Base-by-base conservation (phyloP, 2,888 invertebrate species). In the Ptycholaimellus sp. region DNA sequence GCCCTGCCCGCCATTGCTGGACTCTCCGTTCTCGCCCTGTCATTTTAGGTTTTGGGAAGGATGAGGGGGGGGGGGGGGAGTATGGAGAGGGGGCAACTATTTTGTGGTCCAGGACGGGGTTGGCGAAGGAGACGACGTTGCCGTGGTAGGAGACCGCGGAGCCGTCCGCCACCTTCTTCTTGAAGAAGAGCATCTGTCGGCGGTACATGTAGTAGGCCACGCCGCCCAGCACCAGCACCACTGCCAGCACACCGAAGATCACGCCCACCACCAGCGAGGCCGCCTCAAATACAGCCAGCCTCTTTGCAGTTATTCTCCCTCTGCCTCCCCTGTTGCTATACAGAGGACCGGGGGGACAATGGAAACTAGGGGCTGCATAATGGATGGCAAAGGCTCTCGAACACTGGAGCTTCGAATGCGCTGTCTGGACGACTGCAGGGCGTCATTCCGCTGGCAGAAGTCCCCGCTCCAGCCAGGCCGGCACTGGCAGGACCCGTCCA, bases 401-500 rank as follows among this genome's bases (percentile, higher is more conserved):
- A n/a, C n/a, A n/a, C n/a, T n/a, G n/a, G n/a, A n/a, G n/a, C n/a
- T n/a, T n/a, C n/a, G n/a, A n/a, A n/a, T n/a, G n/a, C n/a, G n/a
- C n/a, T n/a, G n/a, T n/a, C n/a, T n/a, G n/a, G n/a, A n/a, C n/a
- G n/a, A n/a, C n/a, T n/a, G 23, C 3, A 21, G 21, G 22, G 3
- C 6, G 5, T 5, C 7, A 21, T 22, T 22, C 21, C 22, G 66
- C 49, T 76, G 74, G 55, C 82, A 83, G 45, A 67, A 66, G 16
- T 69, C 64, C 2, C 82, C 82, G 45, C 69, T 70, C 58, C 69
- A 79, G 37, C 73, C 72, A 3, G 68, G 63, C 7, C 68, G 62
- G 57, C 82, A 83, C 7, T 68, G 68, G 62, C 90, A 93, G 2
- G 58, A 37, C 7, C 54, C 54, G 33, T 52, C 51, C 48, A 72